phyloP scores from a whole-genome alignment of 2,797 vertebrate species.

The Dromococcyx pavoninus region DNA sequence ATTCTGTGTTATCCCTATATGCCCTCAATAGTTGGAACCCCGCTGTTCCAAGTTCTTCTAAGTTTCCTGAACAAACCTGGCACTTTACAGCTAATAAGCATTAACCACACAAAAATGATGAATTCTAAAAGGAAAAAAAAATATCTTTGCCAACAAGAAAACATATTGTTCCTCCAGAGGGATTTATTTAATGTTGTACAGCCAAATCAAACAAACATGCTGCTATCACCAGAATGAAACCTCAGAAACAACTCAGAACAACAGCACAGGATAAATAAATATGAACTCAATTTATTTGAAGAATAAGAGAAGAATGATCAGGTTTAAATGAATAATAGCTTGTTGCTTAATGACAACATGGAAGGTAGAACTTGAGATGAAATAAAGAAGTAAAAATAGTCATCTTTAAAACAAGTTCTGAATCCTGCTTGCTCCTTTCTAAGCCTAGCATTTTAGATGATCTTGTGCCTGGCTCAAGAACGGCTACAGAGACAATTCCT shows the following conservation, averaged over 20 bases:
- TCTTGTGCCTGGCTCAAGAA: not conserved
- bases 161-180: constrained; percentile 38
- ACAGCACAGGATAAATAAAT: constrained; percentile 55
- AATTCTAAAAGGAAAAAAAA: constrained; percentile 14
- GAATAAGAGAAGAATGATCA: not conserved
- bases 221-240: constrained; percentile 52
- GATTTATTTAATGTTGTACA: constrained; percentile 33
- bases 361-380: not conserved
- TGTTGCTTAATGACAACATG: not conserved
- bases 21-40: not conserved
- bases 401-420: not conserved
- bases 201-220: constrained; percentile 62
- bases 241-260: constrained; percentile 48
- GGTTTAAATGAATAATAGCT: constrained; percentile 13
- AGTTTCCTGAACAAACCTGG: constrained; percentile 21
- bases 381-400: not conserved
- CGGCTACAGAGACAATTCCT: not conserved
- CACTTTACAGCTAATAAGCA: not conserved
- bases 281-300: constrained; percentile 45
- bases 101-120: constrained; percentile 2
- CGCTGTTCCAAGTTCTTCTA: not conserved
- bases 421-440: not conserved
- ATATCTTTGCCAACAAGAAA: constrained; percentile 10
- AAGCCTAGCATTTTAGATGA: not conserved
- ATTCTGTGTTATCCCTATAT: not conserved